phyloP scores from a whole-genome alignment of 2,113 vertebrate genomes.

The Catharus bicknelli region DNA sequence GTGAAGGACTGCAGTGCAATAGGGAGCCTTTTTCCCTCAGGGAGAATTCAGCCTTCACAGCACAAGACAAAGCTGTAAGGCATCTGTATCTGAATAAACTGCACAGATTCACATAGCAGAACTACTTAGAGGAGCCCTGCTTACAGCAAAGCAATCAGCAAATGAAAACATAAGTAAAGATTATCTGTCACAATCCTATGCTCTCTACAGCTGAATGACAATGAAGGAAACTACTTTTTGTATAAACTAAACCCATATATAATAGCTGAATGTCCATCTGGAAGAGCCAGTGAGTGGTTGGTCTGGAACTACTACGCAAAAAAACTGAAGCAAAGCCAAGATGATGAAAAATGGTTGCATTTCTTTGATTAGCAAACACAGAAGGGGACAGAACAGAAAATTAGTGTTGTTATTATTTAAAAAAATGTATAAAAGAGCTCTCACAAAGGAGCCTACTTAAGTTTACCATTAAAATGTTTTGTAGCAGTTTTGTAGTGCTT shows the following conservation, averaged over 20 bases:
- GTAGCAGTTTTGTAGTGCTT: background rate
- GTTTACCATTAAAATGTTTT: background rate
- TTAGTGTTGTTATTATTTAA: background rate
- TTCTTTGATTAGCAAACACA: conserved; percentile 25
- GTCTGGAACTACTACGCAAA: background rate
- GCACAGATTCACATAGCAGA: background rate
- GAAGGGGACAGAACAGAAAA: background rate
- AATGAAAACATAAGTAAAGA: conserved; percentile 53
- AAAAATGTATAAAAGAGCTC: background rate
- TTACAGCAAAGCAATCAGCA: conserved; percentile 23
- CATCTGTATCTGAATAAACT: background rate
- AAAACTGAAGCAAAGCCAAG: conserved; percentile 48
- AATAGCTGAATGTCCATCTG: conserved; percentile 13
- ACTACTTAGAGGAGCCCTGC: background rate
- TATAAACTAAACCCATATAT: background rate
- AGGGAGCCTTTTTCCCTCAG: background rate
- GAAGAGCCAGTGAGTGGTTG: background rate
- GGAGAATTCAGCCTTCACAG: background rate
- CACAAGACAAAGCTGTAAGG: background rate
- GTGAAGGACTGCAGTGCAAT: background rate
- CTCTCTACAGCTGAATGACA: background rate
- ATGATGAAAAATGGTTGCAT: conserved; percentile 29
- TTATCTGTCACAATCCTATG: conserved; percentile 23
- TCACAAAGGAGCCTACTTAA: background rate
- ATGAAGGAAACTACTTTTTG: conserved; percentile 17